phyloP scores from a whole-genome alignment of 2,797 vertebrate genomes.

The Malacoctenus gilli region DNA sequence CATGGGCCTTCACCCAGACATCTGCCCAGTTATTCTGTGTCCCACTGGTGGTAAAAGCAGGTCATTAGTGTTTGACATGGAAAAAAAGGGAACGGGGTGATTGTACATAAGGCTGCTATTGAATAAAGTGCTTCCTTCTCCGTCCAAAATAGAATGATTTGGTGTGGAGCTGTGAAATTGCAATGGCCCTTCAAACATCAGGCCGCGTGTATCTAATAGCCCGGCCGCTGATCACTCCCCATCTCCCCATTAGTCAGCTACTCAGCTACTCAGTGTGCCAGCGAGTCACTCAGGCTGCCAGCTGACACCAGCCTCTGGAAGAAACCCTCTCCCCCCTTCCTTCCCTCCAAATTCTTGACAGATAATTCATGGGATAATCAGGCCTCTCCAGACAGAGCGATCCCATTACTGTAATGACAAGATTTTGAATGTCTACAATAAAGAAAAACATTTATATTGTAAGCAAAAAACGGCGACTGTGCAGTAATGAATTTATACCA shows the following conservation, averaged over 20 bases:
- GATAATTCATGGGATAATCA: constrained; percentile 21
- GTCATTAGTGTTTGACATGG: background rate
- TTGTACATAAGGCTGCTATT: background rate
- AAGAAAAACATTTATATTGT: constrained; percentile 28
- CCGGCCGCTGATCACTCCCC: constrained; percentile 20
- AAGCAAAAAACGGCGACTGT: constrained; percentile 5
- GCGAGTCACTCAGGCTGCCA: constrained; percentile 39
- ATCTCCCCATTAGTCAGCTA: constrained; percentile 37
- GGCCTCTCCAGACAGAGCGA: constrained; percentile 1
- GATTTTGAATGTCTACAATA: constrained; percentile 40
- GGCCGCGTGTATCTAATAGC: constrained; percentile 33
- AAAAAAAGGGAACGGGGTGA: background rate
- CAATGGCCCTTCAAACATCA: constrained; percentile 21
- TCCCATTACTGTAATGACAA: constrained; percentile 30
- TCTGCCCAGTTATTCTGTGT: background rate
- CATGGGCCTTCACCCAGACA: background rate
- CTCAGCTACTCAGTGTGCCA: constrained; percentile 26
- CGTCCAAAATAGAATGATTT: constrained; percentile 14
- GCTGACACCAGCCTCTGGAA: constrained; percentile 22
- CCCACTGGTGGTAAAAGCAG: background rate
- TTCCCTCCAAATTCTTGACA: constrained; percentile 6
- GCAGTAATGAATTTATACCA: constrained; percentile 36
- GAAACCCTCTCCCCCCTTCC: background rate
- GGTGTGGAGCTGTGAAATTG: constrained; percentile 32
- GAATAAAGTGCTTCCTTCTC: background rate